Conservation (phyloP, 2,797 vertebrate genomes). For the Parotocinclus haroldoi region DNA sequence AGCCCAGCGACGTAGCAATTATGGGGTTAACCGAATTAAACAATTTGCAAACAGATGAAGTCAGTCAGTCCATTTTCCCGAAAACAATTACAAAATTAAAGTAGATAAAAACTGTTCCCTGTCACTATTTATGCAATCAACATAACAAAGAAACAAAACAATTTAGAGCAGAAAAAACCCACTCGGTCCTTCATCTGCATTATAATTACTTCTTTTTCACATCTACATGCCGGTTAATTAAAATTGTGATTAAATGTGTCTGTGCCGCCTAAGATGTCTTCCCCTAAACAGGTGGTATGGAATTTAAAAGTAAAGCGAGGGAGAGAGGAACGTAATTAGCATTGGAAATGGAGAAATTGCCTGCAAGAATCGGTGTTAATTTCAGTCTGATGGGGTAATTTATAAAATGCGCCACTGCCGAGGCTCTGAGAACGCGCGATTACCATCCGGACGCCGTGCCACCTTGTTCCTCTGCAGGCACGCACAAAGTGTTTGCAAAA, state of each 20-base stretch:
- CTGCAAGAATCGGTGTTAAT: constrained; percentile 99
- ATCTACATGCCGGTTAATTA: constrained; percentile 99
- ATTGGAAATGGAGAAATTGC: constrained; percentile 99
- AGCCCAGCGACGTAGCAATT: constrained; percentile 60
- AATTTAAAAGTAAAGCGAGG: constrained; percentile 98
- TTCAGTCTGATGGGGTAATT: constrained; percentile 99
- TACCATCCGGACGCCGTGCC: constrained; percentile 79
- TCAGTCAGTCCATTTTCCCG: constrained; percentile 80
- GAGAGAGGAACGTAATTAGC: constrained; percentile 95
- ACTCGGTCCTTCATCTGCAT: constrained; percentile 97
- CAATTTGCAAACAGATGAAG: constrained; percentile 93
- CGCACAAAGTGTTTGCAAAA: constrained; percentile 95
- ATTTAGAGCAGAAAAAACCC: constrained; percentile 96
- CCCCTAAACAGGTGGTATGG: constrained; percentile 99
- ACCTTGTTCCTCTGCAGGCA: constrained; percentile 80
- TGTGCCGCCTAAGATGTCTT: constrained; percentile 97
- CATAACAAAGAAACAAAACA: constrained; percentile 99
- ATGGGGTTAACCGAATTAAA: constrained; percentile 91
- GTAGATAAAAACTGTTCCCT: constrained; percentile 93
- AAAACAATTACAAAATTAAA: constrained; percentile 99
- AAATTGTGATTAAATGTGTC: constrained; percentile 99
- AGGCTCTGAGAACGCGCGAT: constrained; percentile 86
- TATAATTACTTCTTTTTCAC: constrained; percentile 99
- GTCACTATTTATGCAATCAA: constrained; percentile 99
- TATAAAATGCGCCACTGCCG: constrained; percentile 88